Base-by-base conservation (phyloP, 2,113 vertebrate species). In the Anarrhichthys ocellatus region DNA sequence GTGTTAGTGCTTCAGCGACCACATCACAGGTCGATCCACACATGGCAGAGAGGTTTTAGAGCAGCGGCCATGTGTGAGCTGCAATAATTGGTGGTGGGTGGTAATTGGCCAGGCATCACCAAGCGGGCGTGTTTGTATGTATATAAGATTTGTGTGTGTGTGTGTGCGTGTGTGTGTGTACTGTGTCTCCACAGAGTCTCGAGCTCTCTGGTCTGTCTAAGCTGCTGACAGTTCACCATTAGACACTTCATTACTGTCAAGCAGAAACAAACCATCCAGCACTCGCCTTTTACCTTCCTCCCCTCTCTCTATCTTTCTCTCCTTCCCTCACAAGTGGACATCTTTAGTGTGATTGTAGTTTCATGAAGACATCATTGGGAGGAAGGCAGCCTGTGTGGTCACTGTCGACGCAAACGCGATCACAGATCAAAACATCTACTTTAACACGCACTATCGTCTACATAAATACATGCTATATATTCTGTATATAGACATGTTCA, bases 111-210 rank as follows among this genome's bases (percentile, higher is more conserved):
- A 54, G 88, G 90, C 85, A 84, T 88, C 87, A 65, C 80, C 10
- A 6, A 73, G 61, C 36, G 2, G 81, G 74, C 14, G 83, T 89
- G 89, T 61, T 29, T 80, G 84, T 71, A 11, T 82, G 77, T 80
- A 64, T 84, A 71, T 90, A 81, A 34, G 24, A 36, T 63, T 22
- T 79, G 54, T 81, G 81, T 38, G 64, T 54, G 50, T 76, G 58
- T 73, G 54, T 61, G 48, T 79, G 61, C 77, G 69, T 68, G 62
- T 65, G n/a, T 64, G 48, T 76, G 62, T 73, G 77, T 42, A 17
- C 66, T 80, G 89, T 93, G 93, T 93, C 92, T 92, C 87, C 91
- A 89, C 80, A 0, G 73, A 32, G 85, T 92, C 89, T 91, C 58
- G 46, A 67, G 72, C 81, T 83, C 86, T 80, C 76, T 56, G 38